Percentiles rank a stretch among this genome's conserved stretches.
Conservation (phyloP, 53 echinoderm and acorn worm species). For the Luidia sarsii region DNA sequence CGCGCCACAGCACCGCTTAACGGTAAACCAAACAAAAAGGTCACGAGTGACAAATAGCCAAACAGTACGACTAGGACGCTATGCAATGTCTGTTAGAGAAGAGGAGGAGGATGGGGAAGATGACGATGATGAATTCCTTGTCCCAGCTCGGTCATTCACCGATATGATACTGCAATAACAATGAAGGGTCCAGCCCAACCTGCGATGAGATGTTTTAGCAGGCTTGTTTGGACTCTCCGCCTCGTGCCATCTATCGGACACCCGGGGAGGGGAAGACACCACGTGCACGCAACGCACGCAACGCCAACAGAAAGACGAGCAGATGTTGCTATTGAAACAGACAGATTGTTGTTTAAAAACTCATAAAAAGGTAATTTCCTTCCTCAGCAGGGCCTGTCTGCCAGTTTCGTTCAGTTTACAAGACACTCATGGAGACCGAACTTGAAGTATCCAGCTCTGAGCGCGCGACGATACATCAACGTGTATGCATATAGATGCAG, state of each 20-base stretch:
- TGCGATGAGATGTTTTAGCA: conserved; percentile 2
- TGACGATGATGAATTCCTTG: not conserved
- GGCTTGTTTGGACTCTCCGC: too few species aligned
- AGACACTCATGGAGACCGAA: conserved; percentile 24
- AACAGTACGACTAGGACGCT: too few species aligned
- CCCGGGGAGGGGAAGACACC: too few species aligned
- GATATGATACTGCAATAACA: not conserved
- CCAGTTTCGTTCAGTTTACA: conserved; percentile 39
- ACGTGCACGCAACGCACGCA: not conserved
- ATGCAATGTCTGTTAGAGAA: too few species aligned
- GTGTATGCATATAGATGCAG: too few species aligned
- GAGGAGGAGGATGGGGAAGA: not conserved
- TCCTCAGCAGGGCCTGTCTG: not conserved
- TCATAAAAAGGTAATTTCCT: conserved; percentile 50
- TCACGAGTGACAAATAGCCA: conserved; percentile 12
- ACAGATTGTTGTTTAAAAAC: conserved; percentile 47
- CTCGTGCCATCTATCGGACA: too few species aligned
- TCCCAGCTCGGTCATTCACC: conserved; percentile 42
- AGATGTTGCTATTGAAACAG: conserved; percentile 45
- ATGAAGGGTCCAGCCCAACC: not conserved
- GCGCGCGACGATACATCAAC: conserved; percentile 20
- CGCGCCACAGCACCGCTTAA: conserved; percentile 9
- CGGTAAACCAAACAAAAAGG: conserved; percentile 32
- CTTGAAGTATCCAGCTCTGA: conserved; percentile 7
- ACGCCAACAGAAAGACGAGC: not conserved